Conservation (phyloP, 2,113 vertebrate species). For the Percina caprodes region DNA sequence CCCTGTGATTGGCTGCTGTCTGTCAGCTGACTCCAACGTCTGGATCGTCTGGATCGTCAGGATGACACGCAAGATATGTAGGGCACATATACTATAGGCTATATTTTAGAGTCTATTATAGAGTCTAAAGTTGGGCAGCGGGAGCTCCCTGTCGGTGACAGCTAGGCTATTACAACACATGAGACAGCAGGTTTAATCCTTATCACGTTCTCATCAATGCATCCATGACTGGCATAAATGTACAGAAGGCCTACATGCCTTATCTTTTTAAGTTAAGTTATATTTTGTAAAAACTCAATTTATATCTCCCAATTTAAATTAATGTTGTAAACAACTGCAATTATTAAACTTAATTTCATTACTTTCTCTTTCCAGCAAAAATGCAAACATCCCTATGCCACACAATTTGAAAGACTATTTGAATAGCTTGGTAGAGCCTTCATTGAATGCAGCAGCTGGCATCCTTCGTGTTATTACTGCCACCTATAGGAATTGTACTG, state of each 20-base stretch:
- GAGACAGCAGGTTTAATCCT: not conserved
- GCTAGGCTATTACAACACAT: not conserved
- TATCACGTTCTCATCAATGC: not conserved
- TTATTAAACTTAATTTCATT: not conserved
- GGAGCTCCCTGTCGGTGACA: slow-evolving; percentile 39
- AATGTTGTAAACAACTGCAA: too few species aligned
- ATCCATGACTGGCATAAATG: not conserved
- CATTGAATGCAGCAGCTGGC: not conserved
- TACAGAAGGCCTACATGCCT: too few species aligned
- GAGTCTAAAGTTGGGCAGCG: rapidly evolving
- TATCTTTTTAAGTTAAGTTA: not conserved
- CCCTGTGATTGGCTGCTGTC: slow-evolving; percentile 68
- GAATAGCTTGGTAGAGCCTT: not conserved
- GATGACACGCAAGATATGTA: not conserved
- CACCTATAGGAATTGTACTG: slow-evolving; percentile 21
- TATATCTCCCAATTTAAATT: too few species aligned
- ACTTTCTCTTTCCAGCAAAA: not conserved
- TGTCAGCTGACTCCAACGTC: slow-evolving; percentile 65
- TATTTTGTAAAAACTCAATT: too few species aligned
- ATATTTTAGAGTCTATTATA: too few species aligned
- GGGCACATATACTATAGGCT: too few species aligned
- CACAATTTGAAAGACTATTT: not conserved
- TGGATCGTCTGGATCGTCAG: too few species aligned
- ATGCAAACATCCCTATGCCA: not conserved
- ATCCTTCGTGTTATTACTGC: slow-evolving; percentile 5